Percentiles rank a stretch among this genome's conserved stretches.
Conservation (phyloP, 2,888 invertebrate genomes). For the Drosophila anomalata region DNA sequence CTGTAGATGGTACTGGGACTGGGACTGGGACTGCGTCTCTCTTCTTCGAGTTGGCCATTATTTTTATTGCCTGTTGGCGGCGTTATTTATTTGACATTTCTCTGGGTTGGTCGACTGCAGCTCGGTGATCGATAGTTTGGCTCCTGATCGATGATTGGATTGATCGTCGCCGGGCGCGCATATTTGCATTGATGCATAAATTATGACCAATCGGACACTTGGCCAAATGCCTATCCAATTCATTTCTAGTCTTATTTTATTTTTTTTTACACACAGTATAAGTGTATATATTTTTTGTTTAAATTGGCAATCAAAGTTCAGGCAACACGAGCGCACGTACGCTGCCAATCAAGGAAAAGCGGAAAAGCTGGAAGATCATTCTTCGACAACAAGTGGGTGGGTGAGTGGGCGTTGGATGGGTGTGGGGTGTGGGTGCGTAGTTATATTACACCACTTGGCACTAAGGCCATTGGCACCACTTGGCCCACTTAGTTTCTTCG, state of each 20-base stretch:
- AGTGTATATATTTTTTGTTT: neutral
- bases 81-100: slow-evolving; percentile 77
- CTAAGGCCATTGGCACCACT: slow-evolving; percentile 35
- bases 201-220: slow-evolving; percentile 62
- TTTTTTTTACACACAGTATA: neutral
- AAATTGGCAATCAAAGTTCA: slow-evolving; percentile 19
- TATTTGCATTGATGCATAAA: slow-evolving; percentile 66
- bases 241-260: neutral
- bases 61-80: slow-evolving; percentile 62
- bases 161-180: slow-evolving; percentile 35
- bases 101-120: slow-evolving; percentile 52
- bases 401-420: neutral
- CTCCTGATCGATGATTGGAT: slow-evolving; percentile 26
- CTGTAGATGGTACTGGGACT: neutral
- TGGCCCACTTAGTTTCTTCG: slow-evolving; percentile 17
- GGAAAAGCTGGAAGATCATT: slow-evolving; percentile 12
- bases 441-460: slow-evolving; percentile 15
- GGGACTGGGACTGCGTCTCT: neutral
- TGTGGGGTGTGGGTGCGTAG: neutral
- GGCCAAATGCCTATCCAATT: slow-evolving; percentile 48
- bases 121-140: slow-evolving; percentile 62
- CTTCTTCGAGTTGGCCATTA: slow-evolving; percentile 5
- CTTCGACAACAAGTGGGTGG: slow-evolving; percentile 11
- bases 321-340: slow-evolving; percentile 62
- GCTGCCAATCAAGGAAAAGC: slow-evolving; percentile 55